Conservation (phyloP, 1,140 invertebrate genomes). For the Centruroides vittatus region DNA sequence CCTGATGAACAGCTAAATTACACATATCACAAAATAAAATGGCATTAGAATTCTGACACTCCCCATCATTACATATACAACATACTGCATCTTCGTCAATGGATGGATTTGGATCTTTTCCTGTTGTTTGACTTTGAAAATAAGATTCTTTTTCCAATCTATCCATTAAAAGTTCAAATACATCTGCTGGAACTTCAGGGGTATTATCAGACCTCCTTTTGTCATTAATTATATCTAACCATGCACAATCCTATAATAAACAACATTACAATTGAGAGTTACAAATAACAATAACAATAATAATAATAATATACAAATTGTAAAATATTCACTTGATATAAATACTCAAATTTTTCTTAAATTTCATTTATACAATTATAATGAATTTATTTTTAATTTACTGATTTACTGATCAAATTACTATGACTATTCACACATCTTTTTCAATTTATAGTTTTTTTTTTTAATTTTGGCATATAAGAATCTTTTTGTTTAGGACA, state of each 20-base stretch:
- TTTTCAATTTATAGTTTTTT: no score
- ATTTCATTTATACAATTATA: no score
- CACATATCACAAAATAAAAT: slow-evolving; percentile 99
- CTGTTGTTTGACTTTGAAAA: slow-evolving; percentile 59
- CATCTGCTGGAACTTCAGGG: slow-evolving; percentile 57
- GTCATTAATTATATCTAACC: slow-evolving; percentile 78
- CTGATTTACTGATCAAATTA: no score
- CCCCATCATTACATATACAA: slow-evolving; percentile 77
- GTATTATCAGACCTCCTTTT: slow-evolving; percentile 50
- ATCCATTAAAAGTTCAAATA: slow-evolving; percentile 90
- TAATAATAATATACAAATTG: no score
- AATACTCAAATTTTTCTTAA: no score
- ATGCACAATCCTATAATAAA: slow-evolving; percentile 54
- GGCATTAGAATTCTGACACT: slow-evolving; percentile 92
- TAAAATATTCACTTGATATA: no score
- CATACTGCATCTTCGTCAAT: slow-evolving; percentile 97
- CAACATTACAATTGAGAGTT: no score
- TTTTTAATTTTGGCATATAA: no score
- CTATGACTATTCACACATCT: no score
- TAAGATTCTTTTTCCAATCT: slow-evolving; percentile 93
- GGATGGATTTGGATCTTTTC: slow-evolving; percentile 34
- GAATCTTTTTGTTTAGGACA: no score
- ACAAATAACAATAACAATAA: no score
- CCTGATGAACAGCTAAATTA: slow-evolving; percentile 92
- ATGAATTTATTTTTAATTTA: no score